Evolutionary conservation across 2,797 vertebrate genomes (phyloP).

Genomic region (Pangasius macronema): DNA sequence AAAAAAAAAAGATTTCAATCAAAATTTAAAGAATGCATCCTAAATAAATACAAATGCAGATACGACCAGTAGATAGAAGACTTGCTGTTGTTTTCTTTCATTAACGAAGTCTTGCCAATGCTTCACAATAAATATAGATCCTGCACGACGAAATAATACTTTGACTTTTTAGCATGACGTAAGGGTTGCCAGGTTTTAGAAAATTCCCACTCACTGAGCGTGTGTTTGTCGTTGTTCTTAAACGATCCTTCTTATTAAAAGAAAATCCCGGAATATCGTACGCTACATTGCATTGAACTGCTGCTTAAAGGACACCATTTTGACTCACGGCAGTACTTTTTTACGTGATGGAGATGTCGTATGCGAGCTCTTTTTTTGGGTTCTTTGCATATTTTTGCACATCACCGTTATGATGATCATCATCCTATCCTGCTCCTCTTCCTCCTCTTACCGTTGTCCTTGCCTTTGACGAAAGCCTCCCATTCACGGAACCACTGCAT

Average conservation of each 20-base stretch:
- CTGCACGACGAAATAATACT: too few relatives aligned
- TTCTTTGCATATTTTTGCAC: neutral
- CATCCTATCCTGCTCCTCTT: neutral
- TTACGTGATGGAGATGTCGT: neutral
- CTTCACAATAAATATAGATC: neutral
- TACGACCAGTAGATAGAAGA: too few relatives aligned
- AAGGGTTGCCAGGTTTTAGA: conserved; percentile 7
- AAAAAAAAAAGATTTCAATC: neutral
- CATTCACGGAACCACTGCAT: conserved; percentile 99
- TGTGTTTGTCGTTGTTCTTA: neutral
- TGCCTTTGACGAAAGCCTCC: conserved; percentile 98
- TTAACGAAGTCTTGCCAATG: too few relatives aligned
- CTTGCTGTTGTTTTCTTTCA: too few relatives aligned
- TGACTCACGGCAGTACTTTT: neutral
- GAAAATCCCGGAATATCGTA: neutral
- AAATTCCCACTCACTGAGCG: neutral
- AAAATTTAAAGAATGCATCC: neutral
- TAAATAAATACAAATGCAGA: neutral
- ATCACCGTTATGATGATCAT: neutral
- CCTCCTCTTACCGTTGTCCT: conserved; percentile 83
- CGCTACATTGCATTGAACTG: neutral
- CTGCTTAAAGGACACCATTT: neutral
- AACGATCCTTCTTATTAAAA: neutral
- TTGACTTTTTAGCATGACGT: neutral
- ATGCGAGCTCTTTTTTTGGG: neutral